Base-by-base conservation (phyloP, 2,113 vertebrate genomes). In the Parus major region DNA sequence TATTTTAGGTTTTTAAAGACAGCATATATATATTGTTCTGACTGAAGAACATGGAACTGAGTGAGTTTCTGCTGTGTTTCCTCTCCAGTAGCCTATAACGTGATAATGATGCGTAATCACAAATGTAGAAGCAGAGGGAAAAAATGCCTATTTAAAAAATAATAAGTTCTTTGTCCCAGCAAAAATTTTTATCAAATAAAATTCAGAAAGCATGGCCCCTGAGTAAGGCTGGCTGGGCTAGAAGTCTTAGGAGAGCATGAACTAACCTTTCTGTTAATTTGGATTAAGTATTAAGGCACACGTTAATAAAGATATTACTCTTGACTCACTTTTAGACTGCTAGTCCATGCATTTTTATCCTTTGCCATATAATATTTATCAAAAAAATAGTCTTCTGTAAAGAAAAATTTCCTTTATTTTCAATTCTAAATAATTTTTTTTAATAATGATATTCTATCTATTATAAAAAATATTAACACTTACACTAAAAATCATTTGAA, bases 11-110 rank as follows among this genome's bases (percentile, higher is more conserved):
- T 56, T 83, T 76, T 63, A 47, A 86, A 86, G 28, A 53, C 39
- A 2, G 3, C n/a, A n/a, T 28, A 8, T 35, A 10, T n/a, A 4
- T 36, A 10, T 47, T 35, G 6, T 57, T 76, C 33, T 72, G 39
- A 59, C 11, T 73, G 81, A 44, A 77, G n/a, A 90, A 68, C 4
- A 29, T 14, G 24, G 39, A 92, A 49, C 35, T 3, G 3, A 63
- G 15, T 2, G 3, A 68, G 9, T 53, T 87, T 68, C 53, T 84
- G 11, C 35, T 59, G 13, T 46, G 5, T 9, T 92, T 75, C 25
- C 23, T 44, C 11, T 78, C 33, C 24, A 23, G 1, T 28, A 0
- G 0, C 52, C 21, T 50, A 11, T 29, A 80, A 33, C 0, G 1
- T 42, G 20, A 27, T 6, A 71, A 71, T 15, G 9, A 22, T 35